Evolutionary conservation across 2,888 invertebrate genomes (phyloP), one percentile per base, ranked within the genome.

Genomic region (Pachycephus smyrnensis): DNA sequence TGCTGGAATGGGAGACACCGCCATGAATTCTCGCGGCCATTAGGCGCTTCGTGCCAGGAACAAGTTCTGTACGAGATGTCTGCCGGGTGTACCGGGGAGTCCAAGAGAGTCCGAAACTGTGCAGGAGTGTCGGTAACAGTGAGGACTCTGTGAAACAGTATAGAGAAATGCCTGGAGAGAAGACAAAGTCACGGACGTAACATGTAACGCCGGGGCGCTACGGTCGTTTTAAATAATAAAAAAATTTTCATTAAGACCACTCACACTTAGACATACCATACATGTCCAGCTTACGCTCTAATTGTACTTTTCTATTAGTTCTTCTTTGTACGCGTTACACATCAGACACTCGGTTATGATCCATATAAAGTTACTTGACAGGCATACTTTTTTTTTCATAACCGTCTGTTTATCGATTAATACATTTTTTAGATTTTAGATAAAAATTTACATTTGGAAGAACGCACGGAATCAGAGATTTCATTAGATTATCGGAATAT

Each of bases 31-130:
- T 23, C 31, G 31, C 71, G 71, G 31, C 31, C 71, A 71, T 71
- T 71, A 71, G 71, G 71, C 31, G 32, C 71, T 71, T 71, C 71
- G 71, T 71, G 71, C 71, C 71, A 32, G 71, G 71, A 71, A 71
- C 15, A 71, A 31, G 71, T 71, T 55, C 55, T 55, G 55, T 55
- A 55, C 55, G 55, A 23, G 55, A 55, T 23, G 55, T 55, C 55
- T 55, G 55, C 83, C 83, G 78, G 69, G 77, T 55, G 79, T 69
- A 75, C 6, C 40, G 40, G 15, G 71, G 9, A 30, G 12, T 69
- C n/a, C 69, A 9, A 32, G 69, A 69, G 71, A 71, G 71, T 31
- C 32, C 30, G 68, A 30, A 68, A 68, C 4, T 3, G 68, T 68
- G 23, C 30, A 4, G 4, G 11, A 11, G 69, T 3, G 69, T n/a